Evolutionary conservation across 2,797 vertebrate species (phyloP).

Genomic region (Buphagus erythrorhynchus): DNA sequence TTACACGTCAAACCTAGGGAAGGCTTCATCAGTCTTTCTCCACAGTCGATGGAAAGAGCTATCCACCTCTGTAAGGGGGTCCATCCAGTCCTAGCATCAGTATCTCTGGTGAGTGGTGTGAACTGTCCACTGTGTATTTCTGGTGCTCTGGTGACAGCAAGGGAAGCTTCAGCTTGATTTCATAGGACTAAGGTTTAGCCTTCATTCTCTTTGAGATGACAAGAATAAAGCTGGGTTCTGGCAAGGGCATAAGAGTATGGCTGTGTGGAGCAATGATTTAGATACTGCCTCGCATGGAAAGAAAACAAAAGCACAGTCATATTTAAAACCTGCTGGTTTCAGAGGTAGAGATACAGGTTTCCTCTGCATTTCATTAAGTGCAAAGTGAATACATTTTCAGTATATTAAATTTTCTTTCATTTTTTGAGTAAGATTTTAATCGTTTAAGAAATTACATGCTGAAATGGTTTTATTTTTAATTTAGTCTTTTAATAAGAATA

Average conservation of each 20-base stretch:
- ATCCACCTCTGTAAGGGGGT: neutral
- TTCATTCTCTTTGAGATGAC: neutral
- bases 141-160: neutral
- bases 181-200: neutral
- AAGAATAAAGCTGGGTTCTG: neutral
- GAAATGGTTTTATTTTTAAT: neutral
- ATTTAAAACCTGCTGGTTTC: neutral
- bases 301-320: neutral
- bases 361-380: neutral
- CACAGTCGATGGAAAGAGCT: accelerated
- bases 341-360: neutral
- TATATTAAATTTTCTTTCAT: neutral
- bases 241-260: neutral
- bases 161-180: neutral
- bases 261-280: neutral
- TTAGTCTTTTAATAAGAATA: neutral
- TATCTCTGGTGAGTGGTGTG: neutral
- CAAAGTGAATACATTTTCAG: neutral
- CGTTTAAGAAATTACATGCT: neutral
- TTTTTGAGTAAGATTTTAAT: neutral
- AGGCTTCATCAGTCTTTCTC: neutral
- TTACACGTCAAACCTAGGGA: neutral
- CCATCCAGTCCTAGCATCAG: neutral
- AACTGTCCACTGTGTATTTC: neutral
- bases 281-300: neutral